phyloP scores from a whole-genome alignment of 1,140 invertebrate species.

The Galleria mellonella region DNA sequence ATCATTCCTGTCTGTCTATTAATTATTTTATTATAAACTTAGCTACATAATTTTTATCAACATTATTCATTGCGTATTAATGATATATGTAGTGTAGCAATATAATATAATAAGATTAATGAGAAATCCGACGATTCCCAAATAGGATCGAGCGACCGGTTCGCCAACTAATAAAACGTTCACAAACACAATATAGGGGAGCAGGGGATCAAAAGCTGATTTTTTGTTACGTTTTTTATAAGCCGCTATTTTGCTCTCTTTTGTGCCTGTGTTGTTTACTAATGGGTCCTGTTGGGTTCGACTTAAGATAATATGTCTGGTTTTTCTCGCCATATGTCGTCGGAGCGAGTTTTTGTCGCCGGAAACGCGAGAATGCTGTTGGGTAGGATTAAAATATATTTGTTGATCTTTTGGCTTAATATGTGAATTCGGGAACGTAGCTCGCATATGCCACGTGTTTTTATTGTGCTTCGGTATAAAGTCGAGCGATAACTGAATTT shows the following conservation, averaged over 20 bases:
- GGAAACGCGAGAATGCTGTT: constrained; percentile 65
- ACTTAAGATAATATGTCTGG: constrained; percentile 71
- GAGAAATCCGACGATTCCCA: constrained; percentile 2
- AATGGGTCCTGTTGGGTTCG: constrained; percentile 72
- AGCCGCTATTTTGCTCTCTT: constrained; percentile 69
- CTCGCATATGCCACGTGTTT: constrained; percentile 21
- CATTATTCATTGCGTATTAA: no score
- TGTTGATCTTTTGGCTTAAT: constrained; percentile 65
- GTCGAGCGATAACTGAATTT: constrained; percentile 24
- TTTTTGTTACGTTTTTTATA: constrained; percentile 69
- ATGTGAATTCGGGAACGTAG: constrained; percentile 35
- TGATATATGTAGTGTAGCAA: constrained; percentile 1
- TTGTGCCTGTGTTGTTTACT: constrained; percentile 72
- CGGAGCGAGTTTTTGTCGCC: constrained; percentile 51
- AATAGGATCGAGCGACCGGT: constrained; percentile 48
- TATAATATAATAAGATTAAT: constrained; percentile 6
- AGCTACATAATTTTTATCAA: no score
- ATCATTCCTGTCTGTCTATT: no score
- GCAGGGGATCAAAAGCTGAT: constrained; percentile 65
- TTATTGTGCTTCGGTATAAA: constrained; percentile 30
- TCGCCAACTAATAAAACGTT: constrained; percentile 65
- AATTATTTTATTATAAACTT: no score
- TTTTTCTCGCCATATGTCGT: constrained; percentile 69
- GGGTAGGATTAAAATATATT: constrained; percentile 66
- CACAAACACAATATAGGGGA: constrained; percentile 60